A percentile compares a stretch with the other conserved stretches of the same genome.
Evolutionary conservation across 2,888 invertebrate genomes (phyloP).

Genomic region (Cristatella mucedo): DNA sequence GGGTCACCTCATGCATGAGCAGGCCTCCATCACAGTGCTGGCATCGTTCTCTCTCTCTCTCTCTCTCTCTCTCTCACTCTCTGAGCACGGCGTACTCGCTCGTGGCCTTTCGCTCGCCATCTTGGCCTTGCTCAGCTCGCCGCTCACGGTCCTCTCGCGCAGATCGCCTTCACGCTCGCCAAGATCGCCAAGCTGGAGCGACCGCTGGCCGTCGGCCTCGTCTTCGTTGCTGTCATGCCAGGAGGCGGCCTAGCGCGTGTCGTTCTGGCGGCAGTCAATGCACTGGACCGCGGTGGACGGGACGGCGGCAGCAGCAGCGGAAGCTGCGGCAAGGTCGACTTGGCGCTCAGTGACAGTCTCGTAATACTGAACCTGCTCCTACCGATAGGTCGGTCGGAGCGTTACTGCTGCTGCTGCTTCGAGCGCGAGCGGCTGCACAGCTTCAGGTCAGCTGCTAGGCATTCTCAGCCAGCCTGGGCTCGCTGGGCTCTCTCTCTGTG

Average conservation of each 20-base stretch:
- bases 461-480: too few relatives aligned
- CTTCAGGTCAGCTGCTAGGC: too few relatives aligned
- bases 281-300: too few relatives aligned
- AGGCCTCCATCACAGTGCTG: too few relatives aligned
- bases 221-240: slow-evolving; percentile 32
- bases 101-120: background rate
- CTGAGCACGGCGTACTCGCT: too few relatives aligned
- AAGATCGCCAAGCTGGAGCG: slow-evolving; percentile 23
- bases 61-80: too few relatives aligned
- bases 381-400: slow-evolving; percentile 6
- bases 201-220: slow-evolving; percentile 27
- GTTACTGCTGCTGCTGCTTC: too few relatives aligned
- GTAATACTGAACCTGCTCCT: slow-evolving; percentile 13
- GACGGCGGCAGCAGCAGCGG: too few relatives aligned
- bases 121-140: background rate
- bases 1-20: too few relatives aligned
- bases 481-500: too few relatives aligned
- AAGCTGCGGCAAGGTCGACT: slow-evolving; percentile 27
- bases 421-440: too few relatives aligned
- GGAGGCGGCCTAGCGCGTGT: slow-evolving; percentile 35
- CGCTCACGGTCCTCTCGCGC: slow-evolving; percentile 12
- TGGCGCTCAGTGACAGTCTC: slow-evolving; percentile 28
- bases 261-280: slow-evolving; percentile 24
- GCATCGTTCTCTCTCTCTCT: too few relatives aligned
- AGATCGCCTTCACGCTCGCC: slow-evolving; percentile 29